Evolutionary conservation across 1,140 invertebrate species (phyloP).

Genomic region (Tetragnatha versicolor): DNA sequence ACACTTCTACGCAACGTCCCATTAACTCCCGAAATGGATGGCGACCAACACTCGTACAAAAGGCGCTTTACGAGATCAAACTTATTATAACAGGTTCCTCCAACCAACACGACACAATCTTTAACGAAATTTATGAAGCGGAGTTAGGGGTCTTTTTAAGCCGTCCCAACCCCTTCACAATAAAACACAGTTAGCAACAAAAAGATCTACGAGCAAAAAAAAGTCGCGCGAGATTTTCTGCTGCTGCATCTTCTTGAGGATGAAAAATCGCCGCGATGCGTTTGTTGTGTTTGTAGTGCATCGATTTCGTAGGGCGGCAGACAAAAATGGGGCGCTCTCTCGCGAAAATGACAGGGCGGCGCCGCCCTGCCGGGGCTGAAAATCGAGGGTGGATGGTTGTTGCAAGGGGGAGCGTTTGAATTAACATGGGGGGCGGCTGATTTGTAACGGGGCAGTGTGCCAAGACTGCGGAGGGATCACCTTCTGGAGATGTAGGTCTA

Average conservation of each 20-base stretch:
- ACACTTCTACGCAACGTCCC: no score
- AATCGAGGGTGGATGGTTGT: no score
- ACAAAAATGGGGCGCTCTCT: conserved; percentile 37
- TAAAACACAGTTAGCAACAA: conserved; percentile 3
- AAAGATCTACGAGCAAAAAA: conserved; percentile 5
- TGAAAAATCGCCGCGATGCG: conserved; percentile 44
- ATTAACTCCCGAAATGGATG: no score
- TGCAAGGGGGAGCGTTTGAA: no score
- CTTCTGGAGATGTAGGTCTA: no score
- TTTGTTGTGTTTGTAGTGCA: conserved; percentile 49
- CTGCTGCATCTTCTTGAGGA: no score
- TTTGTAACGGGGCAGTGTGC: no score
- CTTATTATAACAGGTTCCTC: conserved; percentile 21
- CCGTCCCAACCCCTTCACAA: background rate
- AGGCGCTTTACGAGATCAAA: no score
- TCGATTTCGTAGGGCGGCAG: conserved; percentile 25
- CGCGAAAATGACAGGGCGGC: conserved; percentile 43
- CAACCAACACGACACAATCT: conserved; percentile 1
- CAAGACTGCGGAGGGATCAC: no score
- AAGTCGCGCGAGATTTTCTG: no score
- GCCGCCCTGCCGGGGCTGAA: conserved; percentile 25
- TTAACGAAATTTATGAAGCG: conserved; percentile 31
- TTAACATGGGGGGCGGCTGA: no score
- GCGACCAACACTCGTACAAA: no score
- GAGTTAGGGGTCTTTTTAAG: background rate